Base-by-base conservation (phyloP, 2,113 vertebrate genomes). In the Silurus glanis region DNA sequence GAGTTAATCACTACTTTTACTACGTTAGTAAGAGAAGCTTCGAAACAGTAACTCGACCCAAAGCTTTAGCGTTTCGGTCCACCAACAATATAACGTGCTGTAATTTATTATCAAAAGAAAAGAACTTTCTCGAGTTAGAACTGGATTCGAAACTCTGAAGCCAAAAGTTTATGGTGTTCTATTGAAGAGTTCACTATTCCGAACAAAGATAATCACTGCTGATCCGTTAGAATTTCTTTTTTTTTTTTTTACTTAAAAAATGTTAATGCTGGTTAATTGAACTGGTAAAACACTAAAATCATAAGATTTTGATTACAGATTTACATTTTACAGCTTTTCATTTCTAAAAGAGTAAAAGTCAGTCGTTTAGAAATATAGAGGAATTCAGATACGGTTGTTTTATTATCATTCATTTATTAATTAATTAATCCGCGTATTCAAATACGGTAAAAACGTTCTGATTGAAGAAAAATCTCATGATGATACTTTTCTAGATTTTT, bases 11-110 rank as follows among this genome's bases (percentile, higher is more conserved):
- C 67, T 45, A 88, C 51, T 56, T 88, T 81, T 82, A 74, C 87
- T 83, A 67, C 81, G 85, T 62, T 75, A 72, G 59, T 85, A 53
- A 83, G 72, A 76, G 83, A 80, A 79, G 28, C 83, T 90, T 92
- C 83, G n/a, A 16, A 89, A 92, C 91, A 91, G 87, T 88, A 91
- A 91, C 91, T 45, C 87, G 69, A 64, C 67, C 90, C 85, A 67
- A 86, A 88, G 75, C 28, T 13, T 61, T 80, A 75, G 21, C 2
- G 4, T 55, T 25, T 71, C 64, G 19, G 9, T 47, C 64, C 81
- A 61, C 49, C 47, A 14, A 23, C 55, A 61, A 84, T 47, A 74
- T 28, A 69, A 37, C 4, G 9, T 62, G 58, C 47, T 62, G 56
- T 25, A 53, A 13, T 0, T n/a, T n/a, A 10, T 45, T 51, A 37